A percentile compares a stretch with the other conserved stretches of the same genome.
Evolutionary conservation across 2,888 invertebrate genomes (phyloP).

Genomic region (Acrobasis repandana): DNA sequence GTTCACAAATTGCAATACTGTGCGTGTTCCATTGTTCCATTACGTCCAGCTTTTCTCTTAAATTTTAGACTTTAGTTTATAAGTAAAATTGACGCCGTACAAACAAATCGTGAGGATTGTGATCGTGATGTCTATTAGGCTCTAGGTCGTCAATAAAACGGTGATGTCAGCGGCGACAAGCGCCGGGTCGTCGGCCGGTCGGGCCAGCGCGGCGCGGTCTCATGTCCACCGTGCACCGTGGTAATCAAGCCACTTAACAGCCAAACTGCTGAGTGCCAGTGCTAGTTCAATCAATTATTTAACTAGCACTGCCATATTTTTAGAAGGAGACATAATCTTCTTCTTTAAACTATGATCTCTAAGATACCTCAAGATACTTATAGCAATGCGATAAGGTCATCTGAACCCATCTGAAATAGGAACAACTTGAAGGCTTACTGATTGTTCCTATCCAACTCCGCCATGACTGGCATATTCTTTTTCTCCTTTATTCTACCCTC

Average conservation of each 20-base stretch:
- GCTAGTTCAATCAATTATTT: not conserved
- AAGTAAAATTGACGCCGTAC: not conserved
- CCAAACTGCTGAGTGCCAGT: not conserved
- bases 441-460: too few relatives aligned
- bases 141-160: conserved; percentile 7
- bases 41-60: too few relatives aligned
- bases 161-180: conserved; percentile 14
- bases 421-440: too few relatives aligned
- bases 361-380: too few relatives aligned
- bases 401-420: too few relatives aligned
- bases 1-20: too few relatives aligned
- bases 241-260: conserved; percentile 13
- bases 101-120: conserved; percentile 4
- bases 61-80: not conserved
- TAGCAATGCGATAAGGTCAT: too few relatives aligned
- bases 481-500: too few relatives aligned
- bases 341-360: too few relatives aligned
- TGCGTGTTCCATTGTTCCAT: too few relatives aligned
- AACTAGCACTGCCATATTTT: not conserved
- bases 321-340: too few relatives aligned
- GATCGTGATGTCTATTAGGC: conserved; percentile 8
- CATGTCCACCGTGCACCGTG: conserved; percentile 14
- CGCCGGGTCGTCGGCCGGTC: conserved; percentile 16
- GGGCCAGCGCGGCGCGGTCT: not conserved
- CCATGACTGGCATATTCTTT: too few relatives aligned